Evolutionary conservation across 1,140 invertebrate species (phyloP), one percentile per base, ranked within the genome.

Genomic region (Onthophagus taurus): DNA sequence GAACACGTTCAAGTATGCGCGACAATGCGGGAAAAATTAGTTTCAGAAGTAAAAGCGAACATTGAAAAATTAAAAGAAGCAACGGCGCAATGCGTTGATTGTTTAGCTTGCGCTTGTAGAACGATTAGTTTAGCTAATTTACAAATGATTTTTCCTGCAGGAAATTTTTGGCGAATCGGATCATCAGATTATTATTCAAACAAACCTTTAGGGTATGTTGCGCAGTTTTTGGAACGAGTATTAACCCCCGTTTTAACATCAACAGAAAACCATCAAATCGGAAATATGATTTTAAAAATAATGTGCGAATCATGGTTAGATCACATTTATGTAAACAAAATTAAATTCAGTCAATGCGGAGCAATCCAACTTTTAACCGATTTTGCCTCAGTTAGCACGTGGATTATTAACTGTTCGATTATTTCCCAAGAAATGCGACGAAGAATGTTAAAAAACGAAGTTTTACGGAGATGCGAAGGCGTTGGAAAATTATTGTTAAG

Each of bases 271-370:
- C 71, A 77, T 31, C 64, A 74, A 12, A 80, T 82, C 6, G 74
- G 80, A 1, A 84, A 84, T 53, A 81, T 86, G 69, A 74, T 86
- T 21, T 61, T 89, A 2, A 75, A 77, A 57, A 78, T 88, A 24
- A 81, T 87, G 67, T 86, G 85, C 56, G 85, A 88, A 59, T 80
- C 83, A 1, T 88, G 84, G 84, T 64, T 89, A 20, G 81, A 89
- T 61, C 83, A 86, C 44, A 88, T 89, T 45, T 87, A 84, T 58
- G 71, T 77, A 21, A 77, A 83, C 48, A 78, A 79, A 61, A 81
- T 88, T 26, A 85, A 83, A 64, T 89, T 89, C 57, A 81, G 76
- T 71, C 80, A 70, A 64, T 58, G 60, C 38, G 68, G 68, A 4
- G 68, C 70, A 0, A 59, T 78, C 20, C 83, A 85, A 51, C 61